Evolutionary conservation across 2,888 invertebrate species (phyloP), one percentile per base, ranked within the genome.

Genomic region (Polia nebulosa): DNA sequence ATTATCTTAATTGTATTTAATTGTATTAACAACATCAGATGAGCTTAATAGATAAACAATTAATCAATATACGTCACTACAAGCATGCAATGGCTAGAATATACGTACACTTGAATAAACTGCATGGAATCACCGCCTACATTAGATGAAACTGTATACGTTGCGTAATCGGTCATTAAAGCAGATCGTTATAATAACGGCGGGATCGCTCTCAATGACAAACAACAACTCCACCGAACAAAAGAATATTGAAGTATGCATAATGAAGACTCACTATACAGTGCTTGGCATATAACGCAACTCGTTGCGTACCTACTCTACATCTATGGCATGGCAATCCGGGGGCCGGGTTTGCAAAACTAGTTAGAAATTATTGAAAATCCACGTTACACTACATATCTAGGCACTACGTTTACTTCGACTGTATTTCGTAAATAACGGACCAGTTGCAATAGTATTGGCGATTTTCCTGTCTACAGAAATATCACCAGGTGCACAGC

Each of bases 131-230:
- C 90, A 91, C 90, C 90, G 86, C 87, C 87, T 81, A 85, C 88
- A 86, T 90, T 89, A 90, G 87, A 90, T 89, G 86, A 77, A 88
- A 87, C 85, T 82, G 86, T 83, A 87, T 80, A 84, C 82, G 87
- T 92, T 93, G 87, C 90, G 90, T 89, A 93, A 94, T 90, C 90
- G 85, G 85, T 90, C 91, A 92, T 93, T 92, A 91, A 81, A 90
- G 86, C 83, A 86, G 85, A 88, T 89, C 70, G 79, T 78, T 76
- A 72, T 84, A 85, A 82, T 78, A 81, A 84, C 80, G 76, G 72
- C 70, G 73, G 58, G 74, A 80, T 76, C 78, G 70, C 67, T 73
- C 82, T 71, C 81, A 82, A 77, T 82, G 81, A 76, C 81, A 81
- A 78, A 81, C 76, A 79, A 71, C 80, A 59, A 73, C 69, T 80